A percentile compares a stretch with the other conserved stretches of the same genome.
These are phyloP conservation scores for Cancer borealis DNA, from an alignment of 2,888 invertebrate species.

Conservation along the genomic window DNA sequence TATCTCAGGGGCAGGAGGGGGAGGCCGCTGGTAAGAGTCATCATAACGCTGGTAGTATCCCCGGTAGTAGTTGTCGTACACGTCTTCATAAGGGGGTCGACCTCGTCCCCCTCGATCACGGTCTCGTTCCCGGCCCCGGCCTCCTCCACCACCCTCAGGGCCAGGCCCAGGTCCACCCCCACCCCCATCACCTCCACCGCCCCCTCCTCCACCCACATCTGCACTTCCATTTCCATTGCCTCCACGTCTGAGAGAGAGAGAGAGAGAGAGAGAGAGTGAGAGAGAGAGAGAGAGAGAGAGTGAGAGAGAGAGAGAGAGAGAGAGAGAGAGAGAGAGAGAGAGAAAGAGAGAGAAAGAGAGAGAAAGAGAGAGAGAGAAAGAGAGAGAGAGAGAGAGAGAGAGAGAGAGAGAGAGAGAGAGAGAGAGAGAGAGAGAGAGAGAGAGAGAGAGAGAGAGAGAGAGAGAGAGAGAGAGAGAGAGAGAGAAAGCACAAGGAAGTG, in stretches of 20 bases:
- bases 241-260: not conserved
- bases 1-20: not conserved
- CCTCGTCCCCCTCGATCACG: conserved; percentile 31
- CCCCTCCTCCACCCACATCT: not conserved
- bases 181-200: not conserved
- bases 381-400: not conserved
- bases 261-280: no score
- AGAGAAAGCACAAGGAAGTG: not conserved
- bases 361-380: no score
- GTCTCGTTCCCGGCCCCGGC: conserved; percentile 14
- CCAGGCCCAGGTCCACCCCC: not conserved
- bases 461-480: no score
- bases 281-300: no score
- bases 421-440: no score
- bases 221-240: not conserved
- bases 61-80: conserved; percentile 72
- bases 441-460: no score
- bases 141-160: conserved; percentile 36
- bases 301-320: no score
- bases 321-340: no score
- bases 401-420: no score
- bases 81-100: conserved; percentile 45
- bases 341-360: not conserved
- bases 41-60: conserved; percentile 72
- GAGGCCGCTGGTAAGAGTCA: conserved; percentile 45